Evolutionary conservation across 2,797 vertebrate genomes (phyloP).

Genomic region (Falco berigora): DNA sequence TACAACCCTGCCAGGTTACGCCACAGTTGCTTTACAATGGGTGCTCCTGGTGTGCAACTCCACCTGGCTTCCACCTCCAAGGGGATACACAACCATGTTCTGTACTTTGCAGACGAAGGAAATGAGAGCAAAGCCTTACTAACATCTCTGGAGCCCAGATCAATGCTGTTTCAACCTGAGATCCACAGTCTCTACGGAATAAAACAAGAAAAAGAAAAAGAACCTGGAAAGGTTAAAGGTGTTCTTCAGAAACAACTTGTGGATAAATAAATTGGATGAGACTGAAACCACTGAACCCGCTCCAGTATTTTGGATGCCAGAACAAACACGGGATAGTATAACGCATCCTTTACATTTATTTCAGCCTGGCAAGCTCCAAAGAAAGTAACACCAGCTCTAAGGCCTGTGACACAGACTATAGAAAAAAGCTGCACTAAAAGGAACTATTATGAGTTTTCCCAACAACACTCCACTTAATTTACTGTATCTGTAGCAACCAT

Average conservation of each 20-base stretch:
- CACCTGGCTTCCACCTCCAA: accelerated
- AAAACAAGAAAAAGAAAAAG: not conserved
- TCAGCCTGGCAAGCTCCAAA: not conserved
- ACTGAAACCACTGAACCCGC: not conserved
- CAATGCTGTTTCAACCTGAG: not conserved
- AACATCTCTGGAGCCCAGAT: not conserved
- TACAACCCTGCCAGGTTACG: not conserved
- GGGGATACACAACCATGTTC: not conserved
- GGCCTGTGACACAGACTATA: not conserved
- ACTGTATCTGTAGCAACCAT: not conserved
- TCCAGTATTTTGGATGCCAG: not conserved
- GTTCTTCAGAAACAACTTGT: not conserved
- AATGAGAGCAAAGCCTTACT: not conserved
- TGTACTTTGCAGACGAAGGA: not conserved
- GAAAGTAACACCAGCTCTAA: not conserved
- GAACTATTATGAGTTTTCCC: not conserved
- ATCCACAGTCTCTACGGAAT: not conserved
- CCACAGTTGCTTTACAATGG: no score
- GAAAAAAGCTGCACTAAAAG: not conserved
- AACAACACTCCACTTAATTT: not conserved
- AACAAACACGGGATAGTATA: not conserved
- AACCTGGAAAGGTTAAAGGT: not conserved
- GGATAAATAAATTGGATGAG: not conserved
- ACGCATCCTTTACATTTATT: not conserved
- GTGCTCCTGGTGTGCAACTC: not conserved